Base-by-base conservation (phyloP, 1,140 invertebrate species). In the Aphaenogaster floridana region DNA sequence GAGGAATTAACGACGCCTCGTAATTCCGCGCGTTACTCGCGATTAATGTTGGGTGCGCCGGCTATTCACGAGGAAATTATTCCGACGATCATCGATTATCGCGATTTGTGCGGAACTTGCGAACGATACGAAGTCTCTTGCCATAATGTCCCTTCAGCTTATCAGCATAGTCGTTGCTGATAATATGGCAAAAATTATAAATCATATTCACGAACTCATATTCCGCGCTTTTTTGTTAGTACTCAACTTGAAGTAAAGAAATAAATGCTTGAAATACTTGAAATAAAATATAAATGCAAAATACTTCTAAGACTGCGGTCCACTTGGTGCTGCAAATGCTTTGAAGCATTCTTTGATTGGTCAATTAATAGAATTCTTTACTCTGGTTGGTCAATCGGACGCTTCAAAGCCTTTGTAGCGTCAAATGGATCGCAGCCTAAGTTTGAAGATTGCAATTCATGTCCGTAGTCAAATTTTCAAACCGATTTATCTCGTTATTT, bases 1-100 rank as follows among this genome's bases (percentile, higher is more conserved):
- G 3, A 80, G 13, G 36, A 54, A 80, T 80, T 80, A 80, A 80
- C n/a, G 63, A 80, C 15, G 34, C 45, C 13, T 68, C 63, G 11
- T 80, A 69, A 80, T 52, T 52, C 2, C 45, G 13, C 15, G 42
- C 15, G 17, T 34, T 63, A 42, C 34, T 52, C 36, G 63, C 34
- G 34, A 3, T 52, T n/a, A 66, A 79, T 39, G 45, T 9, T 69
- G 78, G 64, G 13, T 71, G 78, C n/a, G 78, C 64, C 78, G 21
- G 21, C 15, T 71, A 81, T 81, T 81, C 54, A 54, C n/a, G 21
- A 71, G 48, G 15, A 13, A 69, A 69, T 71, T 69, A 69, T 39
- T 39, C 34, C 28, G n/a, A 80, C 34, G 9, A 81, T 52, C 48
- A 15, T 68, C 11, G 45, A 80, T 63, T 61, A 48, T 45, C 63